Evolutionary conservation across 2,113 vertebrate genomes (phyloP).

Genomic region (Peromyscus californicus): DNA sequence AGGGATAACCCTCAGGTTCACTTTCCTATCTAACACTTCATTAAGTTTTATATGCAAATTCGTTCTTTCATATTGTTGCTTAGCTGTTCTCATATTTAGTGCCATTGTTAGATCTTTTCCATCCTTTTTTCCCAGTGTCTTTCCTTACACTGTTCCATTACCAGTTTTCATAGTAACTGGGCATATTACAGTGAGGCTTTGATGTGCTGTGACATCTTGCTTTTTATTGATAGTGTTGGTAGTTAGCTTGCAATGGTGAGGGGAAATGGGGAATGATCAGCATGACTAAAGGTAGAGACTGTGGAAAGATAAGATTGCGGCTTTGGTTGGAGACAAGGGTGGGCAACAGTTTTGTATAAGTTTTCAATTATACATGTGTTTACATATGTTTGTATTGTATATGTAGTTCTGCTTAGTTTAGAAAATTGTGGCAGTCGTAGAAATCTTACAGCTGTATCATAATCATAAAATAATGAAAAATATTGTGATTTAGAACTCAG

Average conservation of each 20-base stretch:
- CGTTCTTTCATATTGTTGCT: not conserved
- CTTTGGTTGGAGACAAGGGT: not conserved
- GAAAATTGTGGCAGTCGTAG: not conserved
- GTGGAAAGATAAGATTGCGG: not conserved
- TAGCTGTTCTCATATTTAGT: not conserved
- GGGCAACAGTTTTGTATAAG: constrained; percentile 8
- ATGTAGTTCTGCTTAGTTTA: not conserved
- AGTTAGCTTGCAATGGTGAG: not conserved
- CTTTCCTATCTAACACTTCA: not conserved
- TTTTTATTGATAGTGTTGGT: not conserved
- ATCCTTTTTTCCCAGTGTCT: not conserved
- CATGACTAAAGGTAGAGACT: not conserved
- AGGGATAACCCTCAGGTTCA: not conserved
- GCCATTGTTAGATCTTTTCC: not conserved
- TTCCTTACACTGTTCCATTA: not conserved
- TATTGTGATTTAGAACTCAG: not conserved
- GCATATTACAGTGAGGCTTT: not conserved
- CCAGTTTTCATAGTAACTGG: not conserved
- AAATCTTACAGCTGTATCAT: not conserved
- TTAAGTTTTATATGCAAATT: not conserved
- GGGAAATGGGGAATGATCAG: no score
- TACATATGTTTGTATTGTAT: not conserved
- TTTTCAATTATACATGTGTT: not conserved
- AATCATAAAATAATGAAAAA: constrained; percentile 10
- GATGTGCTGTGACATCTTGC: not conserved